A percentile compares a stretch with the other conserved stretches of the same genome.
These are phyloP conservation scores for Colius striatus DNA, from an alignment of 2,113 vertebrate genomes.

Conservation along the genomic window DNA sequence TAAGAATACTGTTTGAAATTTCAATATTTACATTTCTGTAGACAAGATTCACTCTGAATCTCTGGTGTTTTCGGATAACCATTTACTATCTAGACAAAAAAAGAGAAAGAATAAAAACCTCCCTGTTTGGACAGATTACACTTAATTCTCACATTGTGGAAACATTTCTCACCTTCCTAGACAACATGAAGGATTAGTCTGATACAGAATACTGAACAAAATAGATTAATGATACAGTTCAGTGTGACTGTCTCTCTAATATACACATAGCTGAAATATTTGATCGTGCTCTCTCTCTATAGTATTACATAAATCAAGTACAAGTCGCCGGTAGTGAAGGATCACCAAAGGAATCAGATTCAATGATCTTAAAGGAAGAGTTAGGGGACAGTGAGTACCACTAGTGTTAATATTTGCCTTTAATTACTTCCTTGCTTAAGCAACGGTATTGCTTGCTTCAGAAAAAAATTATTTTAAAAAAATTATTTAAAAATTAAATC, in stretches of 20 bases:
- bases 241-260: neutral
- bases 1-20: neutral
- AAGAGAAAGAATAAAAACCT: neutral
- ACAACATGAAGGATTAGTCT: neutral
- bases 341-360: neutral
- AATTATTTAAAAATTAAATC: neutral
- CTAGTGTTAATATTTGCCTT: neutral
- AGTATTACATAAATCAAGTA: neutral
- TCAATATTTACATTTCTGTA: neutral
- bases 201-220: neutral
- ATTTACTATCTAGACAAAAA: neutral
- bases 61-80: neutral
- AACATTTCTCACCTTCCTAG: neutral
- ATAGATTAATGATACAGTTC: neutral
- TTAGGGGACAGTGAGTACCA: neutral
- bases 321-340: neutral
- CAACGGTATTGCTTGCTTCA: neutral
- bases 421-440: neutral
- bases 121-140: neutral
- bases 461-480: no score
- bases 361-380: neutral
- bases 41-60: neutral
- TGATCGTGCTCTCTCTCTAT: neutral
- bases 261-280: neutral
- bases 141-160: neutral